Conservation (phyloP, 2,113 vertebrate genomes). For the Zapornia atra region DNA sequence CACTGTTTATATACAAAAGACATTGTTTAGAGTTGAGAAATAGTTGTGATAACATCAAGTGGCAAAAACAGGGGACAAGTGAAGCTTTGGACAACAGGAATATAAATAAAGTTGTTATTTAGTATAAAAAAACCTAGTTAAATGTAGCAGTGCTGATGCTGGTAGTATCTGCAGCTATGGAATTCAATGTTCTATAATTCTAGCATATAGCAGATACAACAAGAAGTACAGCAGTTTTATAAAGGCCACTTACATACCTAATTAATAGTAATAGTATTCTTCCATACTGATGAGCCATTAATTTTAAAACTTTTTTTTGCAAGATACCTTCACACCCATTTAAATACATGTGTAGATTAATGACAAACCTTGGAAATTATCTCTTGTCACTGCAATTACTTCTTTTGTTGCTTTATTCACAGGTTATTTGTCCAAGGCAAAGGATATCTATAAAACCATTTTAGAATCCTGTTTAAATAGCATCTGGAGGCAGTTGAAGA, state of each 20-base stretch:
- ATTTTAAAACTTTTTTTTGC: neutral
- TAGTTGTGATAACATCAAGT: neutral
- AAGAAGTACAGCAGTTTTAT: neutral
- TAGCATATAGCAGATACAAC: neutral
- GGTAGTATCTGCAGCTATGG: neutral
- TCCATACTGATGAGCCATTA: neutral
- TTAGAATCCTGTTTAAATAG: constrained; percentile 78
- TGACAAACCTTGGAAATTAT: neutral
- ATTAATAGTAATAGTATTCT: neutral
- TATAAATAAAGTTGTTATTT: neutral
- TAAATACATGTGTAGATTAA: neutral
- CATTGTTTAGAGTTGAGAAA: neutral
- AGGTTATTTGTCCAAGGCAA: constrained; percentile 87
- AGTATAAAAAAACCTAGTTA: neutral
- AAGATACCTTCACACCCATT: neutral
- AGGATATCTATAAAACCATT: constrained; percentile 74
- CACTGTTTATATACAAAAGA: neutral
- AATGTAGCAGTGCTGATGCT: neutral
- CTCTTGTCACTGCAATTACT: neutral
- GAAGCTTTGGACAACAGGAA: neutral
- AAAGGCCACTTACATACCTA: neutral
- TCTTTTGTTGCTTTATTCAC: constrained; percentile 46
- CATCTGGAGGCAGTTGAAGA: constrained; percentile 82
- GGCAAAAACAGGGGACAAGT: neutral
- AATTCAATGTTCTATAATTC: neutral